Conservation (phyloP, 2,113 vertebrate genomes). For the Catharus bicknelli region DNA sequence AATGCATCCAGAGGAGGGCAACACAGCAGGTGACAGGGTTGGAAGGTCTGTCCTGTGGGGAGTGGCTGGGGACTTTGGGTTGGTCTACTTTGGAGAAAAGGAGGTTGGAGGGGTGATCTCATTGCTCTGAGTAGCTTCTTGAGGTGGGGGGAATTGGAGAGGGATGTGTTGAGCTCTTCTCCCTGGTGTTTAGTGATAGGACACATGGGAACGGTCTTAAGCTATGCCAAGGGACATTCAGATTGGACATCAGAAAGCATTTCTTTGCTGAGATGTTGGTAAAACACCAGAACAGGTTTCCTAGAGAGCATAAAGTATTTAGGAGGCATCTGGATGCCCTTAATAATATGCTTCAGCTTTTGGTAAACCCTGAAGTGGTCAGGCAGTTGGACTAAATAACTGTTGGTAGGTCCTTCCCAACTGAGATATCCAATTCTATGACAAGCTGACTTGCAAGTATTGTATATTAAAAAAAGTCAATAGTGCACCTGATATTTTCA, state of each 20-base stretch:
- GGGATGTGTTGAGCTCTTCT: neutral
- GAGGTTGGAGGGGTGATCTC: neutral
- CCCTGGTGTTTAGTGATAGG: neutral
- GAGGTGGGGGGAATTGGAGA: neutral
- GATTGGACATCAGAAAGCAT: neutral
- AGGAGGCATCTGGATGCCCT: neutral
- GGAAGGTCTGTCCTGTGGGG: neutral
- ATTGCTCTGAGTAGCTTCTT: neutral
- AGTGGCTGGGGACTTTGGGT: neutral
- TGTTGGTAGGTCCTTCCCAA: neutral
- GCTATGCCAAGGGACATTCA: neutral
- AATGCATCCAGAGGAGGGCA: neutral
- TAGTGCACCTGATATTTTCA: neutral
- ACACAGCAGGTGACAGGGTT: neutral
- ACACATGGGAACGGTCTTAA: neutral
- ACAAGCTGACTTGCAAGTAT: neutral
- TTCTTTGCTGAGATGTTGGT: neutral
- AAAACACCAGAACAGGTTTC: neutral
- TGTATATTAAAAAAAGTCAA: neutral
- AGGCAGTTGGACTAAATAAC: neutral
- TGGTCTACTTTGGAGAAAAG: neutral
- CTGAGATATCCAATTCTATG: neutral
- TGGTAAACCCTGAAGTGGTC: neutral
- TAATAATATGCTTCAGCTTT: neutral
- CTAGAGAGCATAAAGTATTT: neutral